phyloP scores from a whole-genome alignment of 2,888 invertebrate genomes.

The Euspilapteryx auroguttella region DNA sequence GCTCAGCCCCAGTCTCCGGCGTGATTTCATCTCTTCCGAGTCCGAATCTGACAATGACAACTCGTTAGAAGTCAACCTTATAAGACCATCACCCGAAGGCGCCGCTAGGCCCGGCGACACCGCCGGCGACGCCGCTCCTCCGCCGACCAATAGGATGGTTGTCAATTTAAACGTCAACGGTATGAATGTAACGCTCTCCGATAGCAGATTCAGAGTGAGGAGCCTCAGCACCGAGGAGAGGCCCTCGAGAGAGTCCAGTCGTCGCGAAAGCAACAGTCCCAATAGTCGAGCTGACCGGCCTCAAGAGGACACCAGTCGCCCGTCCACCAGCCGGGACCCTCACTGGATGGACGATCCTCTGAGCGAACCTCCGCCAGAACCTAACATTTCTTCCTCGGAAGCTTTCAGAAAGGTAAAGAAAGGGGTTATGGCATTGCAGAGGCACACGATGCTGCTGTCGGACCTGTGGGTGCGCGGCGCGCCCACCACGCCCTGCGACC shows the following conservation, averaged over 20 bases:
- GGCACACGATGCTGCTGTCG: constrained; percentile 32
- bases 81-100: constrained; percentile 35
- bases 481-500: constrained; percentile 51
- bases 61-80: constrained; percentile 39
- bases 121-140: constrained; percentile 5
- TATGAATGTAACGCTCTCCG: constrained; percentile 24
- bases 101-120: constrained; percentile 15
- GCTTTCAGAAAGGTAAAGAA: constrained; percentile 37
- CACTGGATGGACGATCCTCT: constrained; percentile 17
- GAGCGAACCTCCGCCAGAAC: background rate
- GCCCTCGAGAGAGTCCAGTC: background rate
- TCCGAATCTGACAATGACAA: constrained; percentile 46
- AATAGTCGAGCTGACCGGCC: constrained; percentile 1
- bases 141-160: constrained; percentile 25
- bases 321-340: constrained; percentile 35
- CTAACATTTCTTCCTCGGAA: constrained; percentile 26
- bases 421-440: constrained; percentile 35
- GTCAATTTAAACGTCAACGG: constrained; percentile 18
- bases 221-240: constrained; percentile 18
- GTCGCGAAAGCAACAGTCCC: background rate
- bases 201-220: constrained; percentile 32
- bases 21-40: constrained; percentile 28
- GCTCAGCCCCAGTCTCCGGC: constrained; percentile 19
- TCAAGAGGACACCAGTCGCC: constrained; percentile 16
- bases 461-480: constrained; percentile 43